Evolutionary conservation across 2,797 vertebrate genomes (phyloP), one percentile per base, ranked within the genome.

Genomic region (Pitangus sulphuratus): DNA sequence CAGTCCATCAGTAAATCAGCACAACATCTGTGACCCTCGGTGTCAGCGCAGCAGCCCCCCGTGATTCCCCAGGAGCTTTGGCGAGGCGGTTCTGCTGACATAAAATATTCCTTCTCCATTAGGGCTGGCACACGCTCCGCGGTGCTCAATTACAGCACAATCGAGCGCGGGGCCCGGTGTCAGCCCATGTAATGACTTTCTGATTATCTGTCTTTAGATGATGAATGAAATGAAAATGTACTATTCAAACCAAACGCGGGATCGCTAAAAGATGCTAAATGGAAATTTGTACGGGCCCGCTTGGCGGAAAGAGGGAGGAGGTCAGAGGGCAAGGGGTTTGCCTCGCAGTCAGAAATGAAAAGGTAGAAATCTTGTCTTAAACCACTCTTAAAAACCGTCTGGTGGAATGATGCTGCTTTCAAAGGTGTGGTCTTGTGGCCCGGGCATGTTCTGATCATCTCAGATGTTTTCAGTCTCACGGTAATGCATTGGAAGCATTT

Each of bases 121-220:
- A 98, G 98, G 98, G 98, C 98, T 99, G 99, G 98, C 99, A 98
- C 98, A 95, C 97, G 97, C 98, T 99, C 98, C 98, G 98, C 98
- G 97, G 98, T 98, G 98, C 99, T 99, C 99, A 99, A 99, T 99
- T 99, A 99, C 98, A 98, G 97, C 97, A 98, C 98, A 98, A 98
- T 98, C 98, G 97, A 98, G 97, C 89, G 39, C 95, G 70, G 98
- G 97, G 98, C 98, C 98, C 97, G 95, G 98, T 99, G 98, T 98
- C 97, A 98, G 99, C 98, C 98, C 96, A 98, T 98, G 98, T 99
- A 99, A 99, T 99, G 99, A 99, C 99, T 99, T 99, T 99, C 98
- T 99, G 99, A 99, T 99, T 99, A 99, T 99, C 99, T 99, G 98
- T 99, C 98, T 98, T 99, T 99, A 99, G 99, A 99, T 99, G 99